These are phyloP conservation scores for Craterocephalus amniculus DNA, from an alignment of 2,797 vertebrate species.

Conservation along the genomic window DNA sequence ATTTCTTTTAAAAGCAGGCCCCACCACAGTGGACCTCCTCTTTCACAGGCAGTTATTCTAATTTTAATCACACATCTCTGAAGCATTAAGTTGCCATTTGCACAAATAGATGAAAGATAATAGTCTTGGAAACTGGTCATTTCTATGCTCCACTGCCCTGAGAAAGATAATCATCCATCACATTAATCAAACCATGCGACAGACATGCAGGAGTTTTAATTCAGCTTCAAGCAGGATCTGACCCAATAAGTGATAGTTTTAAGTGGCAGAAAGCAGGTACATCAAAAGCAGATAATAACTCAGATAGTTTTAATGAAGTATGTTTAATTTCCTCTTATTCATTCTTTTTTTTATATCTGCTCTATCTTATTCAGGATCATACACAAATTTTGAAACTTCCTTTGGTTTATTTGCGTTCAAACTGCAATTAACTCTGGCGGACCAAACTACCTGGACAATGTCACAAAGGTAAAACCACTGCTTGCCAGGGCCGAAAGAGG, in stretches of 20 bases:
- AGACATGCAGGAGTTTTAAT: constrained; percentile 22
- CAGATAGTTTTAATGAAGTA: background rate
- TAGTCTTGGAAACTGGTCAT: constrained; percentile 71
- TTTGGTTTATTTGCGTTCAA: too few relatives aligned
- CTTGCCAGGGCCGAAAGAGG: too few relatives aligned
- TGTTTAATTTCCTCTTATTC: background rate
- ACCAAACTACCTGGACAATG: too few relatives aligned
- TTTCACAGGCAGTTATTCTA: constrained; percentile 76
- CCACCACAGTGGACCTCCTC: constrained; percentile 65
- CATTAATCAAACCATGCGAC: constrained; percentile 69
- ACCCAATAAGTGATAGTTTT: constrained; percentile 20
- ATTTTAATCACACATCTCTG: constrained; percentile 77
- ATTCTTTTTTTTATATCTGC: background rate
- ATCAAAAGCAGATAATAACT: background rate
- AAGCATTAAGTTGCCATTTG: constrained; percentile 78
- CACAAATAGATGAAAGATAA: constrained; percentile 77
- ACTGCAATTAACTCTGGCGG: too few relatives aligned
- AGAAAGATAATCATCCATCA: constrained; percentile 75
- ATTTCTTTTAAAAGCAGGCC: constrained; percentile 60
- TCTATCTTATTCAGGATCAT: background rate
- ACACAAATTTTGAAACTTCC: too few relatives aligned
- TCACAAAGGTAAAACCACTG: too few relatives aligned
- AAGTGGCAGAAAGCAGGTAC: constrained; percentile 6
- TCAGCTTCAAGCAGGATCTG: constrained; percentile 29
- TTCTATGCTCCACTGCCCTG: constrained; percentile 64